Evolutionary conservation across 2,797 vertebrate species (phyloP).

Genomic region (Botia kubotai): DNA sequence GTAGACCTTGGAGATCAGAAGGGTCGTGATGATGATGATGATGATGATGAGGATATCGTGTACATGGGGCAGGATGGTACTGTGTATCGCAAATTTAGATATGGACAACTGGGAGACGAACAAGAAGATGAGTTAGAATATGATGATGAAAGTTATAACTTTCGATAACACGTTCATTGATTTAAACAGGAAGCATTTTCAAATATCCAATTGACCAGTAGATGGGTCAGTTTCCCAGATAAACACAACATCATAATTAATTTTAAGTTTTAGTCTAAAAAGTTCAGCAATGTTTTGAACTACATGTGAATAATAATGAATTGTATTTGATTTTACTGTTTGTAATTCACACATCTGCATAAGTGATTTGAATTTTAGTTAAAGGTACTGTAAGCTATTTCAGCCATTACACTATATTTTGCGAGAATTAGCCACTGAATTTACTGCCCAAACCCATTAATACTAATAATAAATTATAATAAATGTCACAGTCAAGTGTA

Average conservation of each 20-base stretch:
- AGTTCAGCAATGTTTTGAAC: conserved; percentile 19
- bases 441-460: too few species aligned
- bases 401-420: too few species aligned
- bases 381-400: background rate
- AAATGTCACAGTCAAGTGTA: background rate
- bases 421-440: too few species aligned
- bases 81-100: conserved; percentile 92
- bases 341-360: background rate
- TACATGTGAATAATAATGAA: conserved; percentile 3
- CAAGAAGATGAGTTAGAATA: conserved; percentile 92
- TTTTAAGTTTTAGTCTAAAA: background rate
- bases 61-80: conserved; percentile 96
- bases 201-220: background rate
- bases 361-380: background rate
- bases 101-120: conserved; percentile 86
- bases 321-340: conserved; percentile 1
- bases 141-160: conserved; percentile 93
- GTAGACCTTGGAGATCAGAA: conserved; percentile 80
- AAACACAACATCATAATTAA: conserved; percentile 1
- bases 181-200: background rate
- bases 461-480: too few species aligned
- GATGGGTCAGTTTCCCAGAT: background rate
- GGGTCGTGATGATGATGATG: conserved; percentile 63
- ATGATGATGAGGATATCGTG: conserved; percentile 91
- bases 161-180: conserved; percentile 72